Evolutionary conservation across 2,113 vertebrate genomes (phyloP), one percentile per base, ranked within the genome.

Genomic region (Rafetus swinhoei): DNA sequence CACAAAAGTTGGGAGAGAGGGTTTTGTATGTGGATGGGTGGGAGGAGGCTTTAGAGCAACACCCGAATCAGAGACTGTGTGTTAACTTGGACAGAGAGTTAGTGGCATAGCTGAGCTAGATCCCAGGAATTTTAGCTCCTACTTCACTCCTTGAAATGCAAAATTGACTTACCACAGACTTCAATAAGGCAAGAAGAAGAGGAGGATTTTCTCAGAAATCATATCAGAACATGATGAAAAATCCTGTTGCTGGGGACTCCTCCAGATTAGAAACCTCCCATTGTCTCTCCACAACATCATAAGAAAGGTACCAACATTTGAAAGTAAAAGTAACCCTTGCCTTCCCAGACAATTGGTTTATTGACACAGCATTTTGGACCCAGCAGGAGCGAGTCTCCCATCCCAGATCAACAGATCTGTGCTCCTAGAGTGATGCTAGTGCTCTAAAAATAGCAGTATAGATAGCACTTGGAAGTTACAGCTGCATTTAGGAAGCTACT

Each of bases 181-280:
- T 89, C 74, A 56, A 27, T 88, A 89, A 62, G 94, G 86, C 80
- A 35, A 54, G 50, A 29, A 83, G 82, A 87, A 54, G 25, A 69
- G 3, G 11, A 60, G 3, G 27, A 65, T 72, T 29, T 89, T 84
- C 79, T 90, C 53, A 59, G 57, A 32, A 72, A 2, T 54, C 84
- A 35, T 45, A 29, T 86, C 52, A 88, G 45, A 77, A 50, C 19
- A 77, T 32, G 10, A 82, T 90, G 81, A 69, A 19, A 90, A 90
- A 93, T 89, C 39, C n/a, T 54, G 5, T 74, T 94, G 77, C 77
- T 90, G 62, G 85, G 52, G 88, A 35, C 27, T 84, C 90, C 94
- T 79, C 52, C 84, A 11, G 11, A 60, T 86, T 45, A 86, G 74
- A 89, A 93, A 60, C 50, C 85, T 93, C 13, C 77, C 13, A 22